A percentile compares a stretch with the other conserved stretches of the same genome.
Evolutionary conservation across 1,140 invertebrate species (phyloP).

Genomic region (Drosophila arizonae): DNA sequence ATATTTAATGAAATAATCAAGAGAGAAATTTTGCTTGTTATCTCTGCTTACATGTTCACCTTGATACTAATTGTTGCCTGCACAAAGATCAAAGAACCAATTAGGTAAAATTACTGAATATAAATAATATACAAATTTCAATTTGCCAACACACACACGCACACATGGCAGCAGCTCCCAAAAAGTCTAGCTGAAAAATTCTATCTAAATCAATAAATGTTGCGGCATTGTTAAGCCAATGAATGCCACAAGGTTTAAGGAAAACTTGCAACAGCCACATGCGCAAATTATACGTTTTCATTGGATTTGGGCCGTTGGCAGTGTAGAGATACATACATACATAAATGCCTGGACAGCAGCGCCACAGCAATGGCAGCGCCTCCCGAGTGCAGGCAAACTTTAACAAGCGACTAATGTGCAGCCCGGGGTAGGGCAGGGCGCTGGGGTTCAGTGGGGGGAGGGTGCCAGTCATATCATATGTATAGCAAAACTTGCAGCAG

Average conservation of each 20-base stretch:
- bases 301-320: constrained; percentile 34
- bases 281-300: constrained; percentile 27
- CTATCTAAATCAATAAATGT: constrained; percentile 49
- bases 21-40: too few species aligned
- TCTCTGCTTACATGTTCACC: too few species aligned
- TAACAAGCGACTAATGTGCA: constrained; percentile 48
- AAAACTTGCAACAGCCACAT: constrained; percentile 14
- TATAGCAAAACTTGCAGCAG: constrained; percentile 23
- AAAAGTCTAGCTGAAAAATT: constrained; percentile 16
- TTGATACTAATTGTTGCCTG: not conserved
- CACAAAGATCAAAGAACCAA: constrained; percentile 1
- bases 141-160: not conserved
- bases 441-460: not conserved
- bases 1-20: too few species aligned
- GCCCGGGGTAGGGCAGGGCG: not conserved
- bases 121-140: not conserved
- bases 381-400: constrained; percentile 39
- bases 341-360: constrained; percentile 41
- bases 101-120: not conserved
- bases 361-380: constrained; percentile 30
- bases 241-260: constrained; percentile 18
- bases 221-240: constrained; percentile 37
- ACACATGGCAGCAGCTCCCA: not conserved
- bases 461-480: constrained; percentile 35
- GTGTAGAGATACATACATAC: constrained; percentile 30